phyloP scores from a whole-genome alignment of 2,113 vertebrate genomes.

The Suncus etruscus region DNA sequence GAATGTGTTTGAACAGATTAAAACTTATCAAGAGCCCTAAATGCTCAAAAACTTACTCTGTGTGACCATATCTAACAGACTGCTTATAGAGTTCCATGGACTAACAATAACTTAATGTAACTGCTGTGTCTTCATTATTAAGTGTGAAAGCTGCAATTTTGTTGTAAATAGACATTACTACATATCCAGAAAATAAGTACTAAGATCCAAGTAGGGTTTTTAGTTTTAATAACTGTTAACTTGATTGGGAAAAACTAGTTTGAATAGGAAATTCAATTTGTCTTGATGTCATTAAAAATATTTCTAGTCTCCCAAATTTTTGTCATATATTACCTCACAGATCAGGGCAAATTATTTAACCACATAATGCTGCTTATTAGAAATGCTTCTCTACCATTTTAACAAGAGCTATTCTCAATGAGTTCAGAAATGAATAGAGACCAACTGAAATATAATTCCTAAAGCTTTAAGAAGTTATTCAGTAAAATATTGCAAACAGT shows the following conservation, averaged over 20 bases:
- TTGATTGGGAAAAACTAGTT: not conserved
- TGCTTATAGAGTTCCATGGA: not conserved
- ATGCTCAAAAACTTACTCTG: not conserved
- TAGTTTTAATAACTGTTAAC: not conserved
- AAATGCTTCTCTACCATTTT: not conserved
- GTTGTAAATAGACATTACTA: not conserved
- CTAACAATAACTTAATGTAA: not conserved
- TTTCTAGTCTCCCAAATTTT: not conserved
- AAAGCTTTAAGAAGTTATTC: not conserved
- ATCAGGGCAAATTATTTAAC: not conserved
- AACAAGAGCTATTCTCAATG: not conserved
- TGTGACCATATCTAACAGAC: not conserved
- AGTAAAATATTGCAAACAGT: not conserved
- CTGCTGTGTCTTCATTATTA: not conserved
- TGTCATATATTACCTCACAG: not conserved
- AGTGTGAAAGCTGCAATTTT: slow-evolving; percentile 18
- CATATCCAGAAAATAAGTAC: not conserved
- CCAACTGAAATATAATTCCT: not conserved
- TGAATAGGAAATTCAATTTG: not conserved
- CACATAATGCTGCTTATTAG: not conserved
- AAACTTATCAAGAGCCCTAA: not conserved
- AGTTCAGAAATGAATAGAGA: slow-evolving; percentile 14
- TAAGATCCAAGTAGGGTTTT: not conserved
- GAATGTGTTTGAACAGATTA: not conserved
- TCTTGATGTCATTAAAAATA: slow-evolving; percentile 13